Percentiles rank a stretch among this genome's conserved stretches.
Conservation (phyloP, 2,113 vertebrate species). For the Buteo buteo region DNA sequence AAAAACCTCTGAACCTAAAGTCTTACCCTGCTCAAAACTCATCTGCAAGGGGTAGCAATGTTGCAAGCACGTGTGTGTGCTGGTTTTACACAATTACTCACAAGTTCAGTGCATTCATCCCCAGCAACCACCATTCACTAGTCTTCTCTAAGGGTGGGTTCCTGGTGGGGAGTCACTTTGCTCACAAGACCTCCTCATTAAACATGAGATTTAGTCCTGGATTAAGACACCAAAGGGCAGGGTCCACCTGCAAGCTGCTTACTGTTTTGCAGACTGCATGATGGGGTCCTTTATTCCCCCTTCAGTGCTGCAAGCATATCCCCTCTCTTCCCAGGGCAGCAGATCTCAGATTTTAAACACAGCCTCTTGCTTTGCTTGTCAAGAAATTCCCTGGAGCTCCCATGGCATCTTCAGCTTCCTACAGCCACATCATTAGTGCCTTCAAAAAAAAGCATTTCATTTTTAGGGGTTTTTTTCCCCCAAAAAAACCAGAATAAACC, state of each 20-base stretch:
- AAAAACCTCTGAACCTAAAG: neutral
- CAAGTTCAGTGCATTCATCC: neutral
- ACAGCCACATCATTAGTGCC: no score
- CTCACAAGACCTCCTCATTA: neutral
- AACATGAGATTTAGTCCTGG: no score
- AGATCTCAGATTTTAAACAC: neutral
- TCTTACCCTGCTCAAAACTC: neutral
- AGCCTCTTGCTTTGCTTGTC: neutral
- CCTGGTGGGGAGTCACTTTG: neutral
- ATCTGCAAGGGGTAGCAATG: no score
- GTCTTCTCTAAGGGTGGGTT: neutral
- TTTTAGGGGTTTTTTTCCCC: no score
- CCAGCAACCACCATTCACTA: neutral
- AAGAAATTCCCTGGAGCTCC: neutral
- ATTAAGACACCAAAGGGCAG: neutral
- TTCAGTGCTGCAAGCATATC: neutral
- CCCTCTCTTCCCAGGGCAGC: neutral
- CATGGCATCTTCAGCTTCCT: neutral
- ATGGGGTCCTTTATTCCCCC: neutral
- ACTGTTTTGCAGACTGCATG: no score
- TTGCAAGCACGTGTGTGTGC: rapidly evolving
- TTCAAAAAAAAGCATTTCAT: neutral
- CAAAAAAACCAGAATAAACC: neutral
- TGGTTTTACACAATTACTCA: neutral
- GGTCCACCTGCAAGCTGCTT: neutral